phyloP scores from a whole-genome alignment of 2,113 vertebrate species.

The Phoxinus phoxinus region DNA sequence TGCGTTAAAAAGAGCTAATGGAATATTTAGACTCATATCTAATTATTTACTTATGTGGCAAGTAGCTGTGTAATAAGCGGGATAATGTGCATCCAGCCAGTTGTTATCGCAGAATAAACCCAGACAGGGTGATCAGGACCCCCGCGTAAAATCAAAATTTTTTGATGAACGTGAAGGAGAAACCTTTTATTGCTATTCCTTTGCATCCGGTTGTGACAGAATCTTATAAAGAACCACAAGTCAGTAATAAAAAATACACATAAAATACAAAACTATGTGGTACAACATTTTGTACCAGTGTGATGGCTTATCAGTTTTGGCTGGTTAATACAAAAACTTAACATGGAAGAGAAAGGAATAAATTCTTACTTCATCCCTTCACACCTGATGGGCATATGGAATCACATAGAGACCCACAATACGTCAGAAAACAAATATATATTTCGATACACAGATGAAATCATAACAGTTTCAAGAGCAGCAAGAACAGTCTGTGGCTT shows the following conservation, averaged over 20 bases:
- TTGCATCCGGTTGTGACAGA: background rate
- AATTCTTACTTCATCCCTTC: background rate
- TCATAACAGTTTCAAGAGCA: constrained; percentile 57
- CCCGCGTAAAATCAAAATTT: too few species aligned
- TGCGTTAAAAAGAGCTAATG: too few species aligned
- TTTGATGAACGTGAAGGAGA: too few species aligned
- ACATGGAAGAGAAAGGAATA: background rate
- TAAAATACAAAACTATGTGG: background rate
- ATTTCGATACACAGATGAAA: constrained; percentile 45
- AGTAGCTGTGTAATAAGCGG: too few species aligned
- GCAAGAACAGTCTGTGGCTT: constrained; percentile 15
- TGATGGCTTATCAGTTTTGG: background rate
- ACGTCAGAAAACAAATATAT: constrained; percentile 41
- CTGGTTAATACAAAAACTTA: background rate
- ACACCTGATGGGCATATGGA: background rate
- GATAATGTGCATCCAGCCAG: too few species aligned
- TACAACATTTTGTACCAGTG: background rate
- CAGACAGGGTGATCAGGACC: too few species aligned
- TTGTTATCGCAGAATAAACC: too few species aligned
- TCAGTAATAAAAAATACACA: background rate
- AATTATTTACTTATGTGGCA: too few species aligned
- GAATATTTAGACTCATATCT: too few species aligned
- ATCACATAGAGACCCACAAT: constrained; percentile 4
- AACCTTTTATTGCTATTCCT: too few species aligned
- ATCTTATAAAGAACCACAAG: background rate